Base-by-base conservation (phyloP, 1,140 invertebrate genomes). In the Achroia grisella region DNA sequence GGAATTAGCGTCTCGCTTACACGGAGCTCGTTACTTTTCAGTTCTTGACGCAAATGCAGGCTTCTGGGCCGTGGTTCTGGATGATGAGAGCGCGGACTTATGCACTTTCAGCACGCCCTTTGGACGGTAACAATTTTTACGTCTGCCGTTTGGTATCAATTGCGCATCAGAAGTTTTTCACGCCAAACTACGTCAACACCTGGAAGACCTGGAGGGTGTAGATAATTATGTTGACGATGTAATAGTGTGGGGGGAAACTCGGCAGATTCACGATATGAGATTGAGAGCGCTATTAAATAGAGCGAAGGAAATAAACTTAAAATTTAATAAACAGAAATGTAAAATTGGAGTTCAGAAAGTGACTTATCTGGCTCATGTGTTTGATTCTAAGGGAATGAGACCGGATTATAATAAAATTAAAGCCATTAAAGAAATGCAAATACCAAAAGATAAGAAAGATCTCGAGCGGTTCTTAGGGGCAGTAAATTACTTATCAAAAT, bases 401-500 rank as follows among this genome's bases (percentile, higher is more conserved):
- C 28, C 36, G 3, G 39, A 53, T 30, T 14, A 44, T 27, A 11
- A 15, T 2, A 53, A 53, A 29, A 15, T 48, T 8, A 31, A 34
- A 8, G 51, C 51, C 1, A 44, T 48, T 10, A 17, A 33, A 9
- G 12, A 50, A 68, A 33, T 60, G 52, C 39, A 55, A 35, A 14
- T 48, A 49, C 50, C 62, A 55, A 35, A 60, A 30, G 70, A 66
- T 11, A 68, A 73, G 41, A 73, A 67, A 45, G 59, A 82, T 9
- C 40, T 88, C 3, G 44, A 68, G 44, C 61, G 60, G 51, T 67
- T 86, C 46, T 40, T 87, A 28, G n/a, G n/a, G n/a, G n/a, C n/a
- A n/a, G n/a, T n/a, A n/a, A n/a, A n/a, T n/a, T n/a, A n/a, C n/a
- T n/a, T n/a, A n/a, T n/a, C n/a, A n/a, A n/a, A n/a, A n/a, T n/a